Evolutionary conservation across 2,797 vertebrate species (phyloP).

Genomic region (Protonibea diacanthus): DNA sequence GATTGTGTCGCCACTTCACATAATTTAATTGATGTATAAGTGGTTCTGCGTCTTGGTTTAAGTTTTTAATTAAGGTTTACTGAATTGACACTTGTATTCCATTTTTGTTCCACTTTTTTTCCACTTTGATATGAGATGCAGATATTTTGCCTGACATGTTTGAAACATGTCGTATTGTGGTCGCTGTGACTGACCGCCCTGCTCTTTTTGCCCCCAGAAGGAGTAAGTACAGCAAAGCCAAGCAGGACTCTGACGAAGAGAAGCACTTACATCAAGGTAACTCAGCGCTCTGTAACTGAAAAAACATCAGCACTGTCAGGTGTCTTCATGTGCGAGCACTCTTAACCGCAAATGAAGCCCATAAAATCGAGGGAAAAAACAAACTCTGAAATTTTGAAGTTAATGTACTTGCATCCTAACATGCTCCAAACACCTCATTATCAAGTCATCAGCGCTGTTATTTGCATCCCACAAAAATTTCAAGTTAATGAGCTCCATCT

Average conservation of each 20-base stretch:
- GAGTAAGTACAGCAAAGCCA: slow-evolving; percentile 98
- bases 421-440: slow-evolving; percentile 74
- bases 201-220: slow-evolving; percentile 86
- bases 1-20: slow-evolving; percentile 12
- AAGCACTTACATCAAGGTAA: slow-evolving; percentile 98
- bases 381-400: slow-evolving; percentile 55
- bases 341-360: slow-evolving; percentile 57
- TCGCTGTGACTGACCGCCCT: slow-evolving; percentile 51
- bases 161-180: background rate
- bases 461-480: slow-evolving; percentile 63
- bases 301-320: slow-evolving; percentile 60
- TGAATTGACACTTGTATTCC: background rate
- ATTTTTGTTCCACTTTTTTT: background rate
- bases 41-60: slow-evolving; percentile 8
- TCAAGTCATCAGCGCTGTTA: slow-evolving; percentile 73
- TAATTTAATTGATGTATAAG: slow-evolving; percentile 24
- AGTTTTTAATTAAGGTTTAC: slow-evolving; percentile 20
- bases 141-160: slow-evolving; percentile 5
- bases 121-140: background rate
- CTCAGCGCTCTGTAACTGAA: slow-evolving; percentile 43
- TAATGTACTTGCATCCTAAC: slow-evolving; percentile 59
- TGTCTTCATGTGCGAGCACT: slow-evolving; percentile 44
- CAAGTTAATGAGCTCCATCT: slow-evolving; percentile 73
- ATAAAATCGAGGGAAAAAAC: slow-evolving; percentile 43
- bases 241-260: slow-evolving; percentile 97